Evolutionary conservation across 1,140 invertebrate species (phyloP).

Genomic region (Aethina tumida): DNA sequence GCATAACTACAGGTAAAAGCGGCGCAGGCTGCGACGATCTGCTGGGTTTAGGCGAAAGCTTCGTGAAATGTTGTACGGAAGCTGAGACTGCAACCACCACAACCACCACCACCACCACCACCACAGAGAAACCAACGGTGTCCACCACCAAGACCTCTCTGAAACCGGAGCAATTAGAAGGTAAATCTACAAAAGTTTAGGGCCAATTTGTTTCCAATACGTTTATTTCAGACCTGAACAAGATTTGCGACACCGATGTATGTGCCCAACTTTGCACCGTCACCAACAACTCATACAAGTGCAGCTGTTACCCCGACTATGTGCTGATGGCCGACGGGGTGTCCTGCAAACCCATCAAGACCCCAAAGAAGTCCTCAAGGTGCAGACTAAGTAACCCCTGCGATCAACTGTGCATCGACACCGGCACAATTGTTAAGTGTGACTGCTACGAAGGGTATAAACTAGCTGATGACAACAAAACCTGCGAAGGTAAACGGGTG

Average conservation of each 20-base stretch:
- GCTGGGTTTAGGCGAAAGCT: constrained; percentile 23
- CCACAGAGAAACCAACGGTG: constrained; percentile 8
- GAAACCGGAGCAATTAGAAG: neutral
- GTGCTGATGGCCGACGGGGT: constrained; percentile 47
- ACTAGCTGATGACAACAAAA: constrained; percentile 53
- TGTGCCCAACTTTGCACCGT: constrained; percentile 67
- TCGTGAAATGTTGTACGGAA: constrained; percentile 27
- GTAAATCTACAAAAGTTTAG: neutral
- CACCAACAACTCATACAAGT: constrained; percentile 56
- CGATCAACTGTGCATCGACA: constrained; percentile 54
- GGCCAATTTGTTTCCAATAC: neutral
- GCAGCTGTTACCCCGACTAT: constrained; percentile 58
- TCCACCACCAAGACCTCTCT: neutral
- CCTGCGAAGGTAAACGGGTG: constrained; percentile 48
- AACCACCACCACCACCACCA: constrained; percentile 16
- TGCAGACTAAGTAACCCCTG: constrained; percentile 54
- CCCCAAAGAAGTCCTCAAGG: constrained; percentile 27
- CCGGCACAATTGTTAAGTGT: constrained; percentile 49
- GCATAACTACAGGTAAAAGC: constrained; percentile 19
- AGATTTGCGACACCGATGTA: constrained; percentile 57
- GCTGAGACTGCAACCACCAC: constrained; percentile 13
- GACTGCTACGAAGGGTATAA: constrained; percentile 58
- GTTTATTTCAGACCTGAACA: constrained; percentile 36
- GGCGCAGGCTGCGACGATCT: constrained; percentile 17
- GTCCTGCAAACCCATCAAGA: constrained; percentile 41